phyloP scores from a whole-genome alignment of 2,113 vertebrate genomes.

The Turdus rufiventris region DNA sequence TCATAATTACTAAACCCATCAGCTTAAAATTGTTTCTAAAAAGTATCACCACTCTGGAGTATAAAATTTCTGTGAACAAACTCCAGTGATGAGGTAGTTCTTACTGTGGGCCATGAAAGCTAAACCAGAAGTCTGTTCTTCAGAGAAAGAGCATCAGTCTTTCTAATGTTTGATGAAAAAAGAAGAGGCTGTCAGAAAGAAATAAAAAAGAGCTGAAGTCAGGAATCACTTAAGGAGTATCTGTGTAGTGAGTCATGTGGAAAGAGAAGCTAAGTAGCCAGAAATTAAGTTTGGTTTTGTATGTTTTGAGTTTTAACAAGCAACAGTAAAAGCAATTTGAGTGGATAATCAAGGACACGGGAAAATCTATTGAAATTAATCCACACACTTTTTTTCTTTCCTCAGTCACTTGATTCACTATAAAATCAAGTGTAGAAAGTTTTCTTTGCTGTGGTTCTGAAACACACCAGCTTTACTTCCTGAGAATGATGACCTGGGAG shows the following conservation, averaged over 20 bases:
- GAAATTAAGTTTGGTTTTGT: neutral
- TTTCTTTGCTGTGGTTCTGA: neutral
- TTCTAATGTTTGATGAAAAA: neutral
- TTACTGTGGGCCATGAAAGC: neutral
- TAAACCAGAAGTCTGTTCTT: neutral
- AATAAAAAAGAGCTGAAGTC: neutral
- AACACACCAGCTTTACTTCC: neutral
- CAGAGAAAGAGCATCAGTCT: neutral
- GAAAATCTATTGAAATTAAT: neutral
- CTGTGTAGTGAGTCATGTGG: neutral
- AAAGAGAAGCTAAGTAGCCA: neutral
- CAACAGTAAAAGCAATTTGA: neutral
- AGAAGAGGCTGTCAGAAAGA: neutral
- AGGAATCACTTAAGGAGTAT: neutral
- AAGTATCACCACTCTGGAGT: neutral
- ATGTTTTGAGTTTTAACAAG: neutral
- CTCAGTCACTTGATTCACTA: neutral
- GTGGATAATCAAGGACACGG: neutral
- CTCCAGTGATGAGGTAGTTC: neutral
- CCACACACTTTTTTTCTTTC: neutral
- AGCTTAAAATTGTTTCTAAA: neutral
- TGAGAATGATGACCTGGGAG: neutral
- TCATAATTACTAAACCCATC: neutral
- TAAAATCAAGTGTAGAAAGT: rapidly evolving
- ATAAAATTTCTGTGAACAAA: neutral